Base-by-base conservation (phyloP, 2,113 vertebrate genomes). In the Caloenas nicobarica region DNA sequence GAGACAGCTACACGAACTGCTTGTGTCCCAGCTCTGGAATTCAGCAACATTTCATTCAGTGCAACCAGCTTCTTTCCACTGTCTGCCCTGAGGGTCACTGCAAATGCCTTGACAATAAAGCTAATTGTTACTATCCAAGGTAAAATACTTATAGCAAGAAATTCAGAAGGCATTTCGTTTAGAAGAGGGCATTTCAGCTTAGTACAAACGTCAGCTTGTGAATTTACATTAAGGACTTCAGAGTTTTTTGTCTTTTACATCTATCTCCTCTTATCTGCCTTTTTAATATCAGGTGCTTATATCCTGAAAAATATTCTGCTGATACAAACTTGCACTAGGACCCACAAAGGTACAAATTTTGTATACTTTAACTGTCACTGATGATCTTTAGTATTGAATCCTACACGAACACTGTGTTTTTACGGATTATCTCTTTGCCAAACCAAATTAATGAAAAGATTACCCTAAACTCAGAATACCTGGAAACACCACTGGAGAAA, bases 381-480 rank as follows among this genome's bases (percentile, higher is more conserved):
- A 61, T 91, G 34, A 58, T 85, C 61, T 87, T 97, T 89, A 94
- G 91, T 96, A 95, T 91, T 97, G 95, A 94, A 93, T 96, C 88
- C 87, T 95, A 60, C 79, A 94, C 81, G 21, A 93, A 96, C 87
- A 68, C 3, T 0, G 4, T 72, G 72, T 51, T 96, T 97, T 95
- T 42, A 91, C 85, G 95, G 84, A 31, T 95, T 93, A 92, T 81
- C 87, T 61, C 58, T 88, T 92, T 91, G 51, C 69, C 29, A 29
- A 89, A 95, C 46, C 46, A 95, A 95, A 90, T 95, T 93, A 96
- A 95, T 95, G 34, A 87, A 91, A 96, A 86, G 44, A 83, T 79
- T 88, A 62, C 53, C 54, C 31, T 71, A 70, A 68, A n/a, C 34
- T 73, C 33, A 56, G 89, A 92, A 73, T 90, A 93, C 74, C 89